phyloP scores from a whole-genome alignment of 2,888 invertebrate genomes.

The Leptinotarsa rubiginosa region DNA sequence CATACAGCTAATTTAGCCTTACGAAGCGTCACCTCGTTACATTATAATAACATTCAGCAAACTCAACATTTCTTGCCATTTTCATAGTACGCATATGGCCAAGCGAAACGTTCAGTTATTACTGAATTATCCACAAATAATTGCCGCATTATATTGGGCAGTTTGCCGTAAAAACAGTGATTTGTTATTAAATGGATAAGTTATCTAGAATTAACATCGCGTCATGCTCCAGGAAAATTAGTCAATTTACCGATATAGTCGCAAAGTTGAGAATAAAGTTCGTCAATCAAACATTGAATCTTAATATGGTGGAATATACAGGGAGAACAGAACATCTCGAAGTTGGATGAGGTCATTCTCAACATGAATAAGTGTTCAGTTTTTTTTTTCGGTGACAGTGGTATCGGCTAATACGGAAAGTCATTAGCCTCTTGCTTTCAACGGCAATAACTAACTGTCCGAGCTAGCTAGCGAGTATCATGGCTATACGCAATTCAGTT shows the following conservation, averaged over 20 bases:
- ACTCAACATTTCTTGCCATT: conserved; percentile 9
- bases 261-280: neutral
- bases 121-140: conserved; percentile 13
- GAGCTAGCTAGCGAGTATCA: too few relatives aligned
- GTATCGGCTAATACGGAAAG: too few relatives aligned
- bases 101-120: neutral
- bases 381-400: too few relatives aligned
- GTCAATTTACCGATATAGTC: conserved; percentile 15
- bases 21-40: neutral
- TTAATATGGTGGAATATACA: neutral
- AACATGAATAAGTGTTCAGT: too few relatives aligned
- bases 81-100: conserved; percentile 15
- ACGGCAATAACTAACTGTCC: too few relatives aligned
- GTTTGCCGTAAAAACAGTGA: conserved; percentile 13
- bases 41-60: conserved; percentile 6
- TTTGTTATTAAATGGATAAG: conserved; percentile 1
- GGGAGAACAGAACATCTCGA: too few relatives aligned
- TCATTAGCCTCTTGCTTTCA: too few relatives aligned
- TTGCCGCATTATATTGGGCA: conserved; percentile 16
- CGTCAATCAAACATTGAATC: neutral
- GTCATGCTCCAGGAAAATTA: conserved; percentile 42
- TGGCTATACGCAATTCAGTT: too few relatives aligned
- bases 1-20: neutral
- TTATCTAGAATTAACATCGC: neutral
- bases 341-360: too few relatives aligned